A percentile compares a stretch with the other conserved stretches of the same genome.
phyloP scores from a whole-genome alignment of 2,888 invertebrate species.

The Cylindroiulus punctatus region DNA sequence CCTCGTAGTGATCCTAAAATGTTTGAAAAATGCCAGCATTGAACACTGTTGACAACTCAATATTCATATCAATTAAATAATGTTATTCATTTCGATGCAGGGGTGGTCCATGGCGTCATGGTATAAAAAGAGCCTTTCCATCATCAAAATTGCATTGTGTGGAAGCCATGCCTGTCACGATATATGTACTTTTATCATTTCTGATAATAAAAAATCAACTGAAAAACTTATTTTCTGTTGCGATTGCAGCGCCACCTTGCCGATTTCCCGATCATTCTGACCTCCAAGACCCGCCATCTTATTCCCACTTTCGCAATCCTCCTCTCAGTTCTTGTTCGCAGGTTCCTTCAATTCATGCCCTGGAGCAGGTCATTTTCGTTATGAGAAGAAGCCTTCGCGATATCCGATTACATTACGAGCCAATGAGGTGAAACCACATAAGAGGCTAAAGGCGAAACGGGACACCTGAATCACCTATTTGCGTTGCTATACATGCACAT shows the following conservation, averaged over 20 bases:
- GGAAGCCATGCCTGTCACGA: neutral
- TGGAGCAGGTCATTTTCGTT: neutral
- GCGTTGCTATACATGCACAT: too few species aligned
- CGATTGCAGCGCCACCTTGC: neutral
- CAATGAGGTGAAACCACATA: neutral
- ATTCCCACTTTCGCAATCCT: too few species aligned
- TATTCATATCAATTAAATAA: too few species aligned
- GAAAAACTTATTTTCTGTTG: neutral
- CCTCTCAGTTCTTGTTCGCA: neutral
- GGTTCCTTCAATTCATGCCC: neutral
- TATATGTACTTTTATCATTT: neutral
- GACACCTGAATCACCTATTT: neutral
- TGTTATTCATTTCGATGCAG: too few species aligned
- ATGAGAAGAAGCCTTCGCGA: conserved; percentile 18
- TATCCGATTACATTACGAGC: conserved; percentile 9
- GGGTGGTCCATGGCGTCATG: neutral
- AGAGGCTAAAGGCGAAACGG: neutral
- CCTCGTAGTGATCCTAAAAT: neutral
- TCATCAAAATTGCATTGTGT: neutral
- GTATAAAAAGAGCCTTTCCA: neutral
- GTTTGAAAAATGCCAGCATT: neutral
- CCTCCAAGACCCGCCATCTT: neutral
- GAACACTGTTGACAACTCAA: neutral
- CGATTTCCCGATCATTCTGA: neutral
- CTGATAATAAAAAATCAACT: neutral